These are phyloP conservation scores for Capitella teleta DNA, from an alignment of 1,140 invertebrate species.

Conservation along the genomic window DNA sequence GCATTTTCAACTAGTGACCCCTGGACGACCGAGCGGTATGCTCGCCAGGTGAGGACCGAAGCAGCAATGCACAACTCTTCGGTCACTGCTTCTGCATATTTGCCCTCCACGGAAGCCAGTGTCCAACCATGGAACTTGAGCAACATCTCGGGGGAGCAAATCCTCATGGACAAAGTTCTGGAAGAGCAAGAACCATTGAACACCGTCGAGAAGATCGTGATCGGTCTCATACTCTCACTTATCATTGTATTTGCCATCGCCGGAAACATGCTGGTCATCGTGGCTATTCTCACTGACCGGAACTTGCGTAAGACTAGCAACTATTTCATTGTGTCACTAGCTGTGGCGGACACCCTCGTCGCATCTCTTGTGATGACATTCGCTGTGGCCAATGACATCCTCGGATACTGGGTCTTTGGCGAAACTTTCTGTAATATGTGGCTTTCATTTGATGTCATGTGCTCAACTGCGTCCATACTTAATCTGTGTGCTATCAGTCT, in stretches of 20 bases:
- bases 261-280: slow-evolving; percentile 80
- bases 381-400: slow-evolving; percentile 45
- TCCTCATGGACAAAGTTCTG: neutral
- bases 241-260: slow-evolving; percentile 72
- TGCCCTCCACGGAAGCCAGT: neutral
- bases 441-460: slow-evolving; percentile 98
- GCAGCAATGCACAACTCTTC: neutral
- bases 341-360: slow-evolving; percentile 89
- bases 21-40: no score
- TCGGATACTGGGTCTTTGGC: slow-evolving; percentile 86
- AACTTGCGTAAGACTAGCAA: slow-evolving; percentile 77
- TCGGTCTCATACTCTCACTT: slow-evolving; percentile 27
- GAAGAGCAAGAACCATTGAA: neutral
- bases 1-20: no score
- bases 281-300: slow-evolving; percentile 47
- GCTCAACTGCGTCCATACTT: slow-evolving; percentile 93
- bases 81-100: neutral
- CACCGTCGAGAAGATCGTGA: slow-evolving; percentile 10
- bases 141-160: neutral
- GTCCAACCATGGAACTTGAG: neutral
- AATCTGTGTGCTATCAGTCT: slow-evolving; percentile 96
- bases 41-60: no score
- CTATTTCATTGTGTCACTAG: slow-evolving; percentile 85
- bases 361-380: slow-evolving; percentile 62
- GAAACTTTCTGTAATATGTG: slow-evolving; percentile 93